phyloP scores from a whole-genome alignment of 2,888 invertebrate genomes.

The Volucella inanis region DNA sequence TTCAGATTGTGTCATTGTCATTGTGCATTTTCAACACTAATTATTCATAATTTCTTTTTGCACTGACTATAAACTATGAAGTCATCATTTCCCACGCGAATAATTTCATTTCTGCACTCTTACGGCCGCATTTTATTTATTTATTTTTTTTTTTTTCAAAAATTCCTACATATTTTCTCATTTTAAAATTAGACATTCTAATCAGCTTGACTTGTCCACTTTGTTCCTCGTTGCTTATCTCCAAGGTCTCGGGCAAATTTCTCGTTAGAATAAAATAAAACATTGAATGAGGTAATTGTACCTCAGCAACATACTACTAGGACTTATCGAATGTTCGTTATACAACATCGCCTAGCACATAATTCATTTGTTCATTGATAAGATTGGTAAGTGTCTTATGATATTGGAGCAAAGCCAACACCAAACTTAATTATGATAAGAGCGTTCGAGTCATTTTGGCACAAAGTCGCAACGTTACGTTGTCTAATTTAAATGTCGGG shows the following conservation, averaged over 20 bases:
- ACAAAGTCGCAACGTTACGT: neutral
- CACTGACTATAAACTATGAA: neutral
- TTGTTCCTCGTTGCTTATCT: slow-evolving; percentile 18
- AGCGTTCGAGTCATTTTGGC: slow-evolving; percentile 2
- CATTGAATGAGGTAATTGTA: slow-evolving; percentile 25
- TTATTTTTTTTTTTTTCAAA: neutral
- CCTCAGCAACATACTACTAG: slow-evolving; percentile 21
- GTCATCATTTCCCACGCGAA: neutral
- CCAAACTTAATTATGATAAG: slow-evolving; percentile 22
- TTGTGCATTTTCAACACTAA: neutral
- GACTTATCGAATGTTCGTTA: neutral
- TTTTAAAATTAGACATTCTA: slow-evolving; percentile 18
- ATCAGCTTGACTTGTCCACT: slow-evolving; percentile 6
- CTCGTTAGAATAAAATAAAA: neutral
- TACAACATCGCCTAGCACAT: slow-evolving; percentile 4
- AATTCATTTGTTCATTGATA: slow-evolving; percentile 1
- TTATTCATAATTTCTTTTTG: neutral
- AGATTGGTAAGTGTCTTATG: slow-evolving; percentile 14
- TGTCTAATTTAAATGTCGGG: neutral
- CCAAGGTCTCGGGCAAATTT: slow-evolving; percentile 43
- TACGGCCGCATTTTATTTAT: too few relatives aligned
- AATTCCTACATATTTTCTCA: neutral
- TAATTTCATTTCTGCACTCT: neutral
- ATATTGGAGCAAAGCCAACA: neutral
- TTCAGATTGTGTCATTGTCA: neutral